Evolutionary conservation across 2,888 invertebrate species (phyloP), one percentile per base, ranked within the genome.

Genomic region (Agrochola lychnidis): DNA sequence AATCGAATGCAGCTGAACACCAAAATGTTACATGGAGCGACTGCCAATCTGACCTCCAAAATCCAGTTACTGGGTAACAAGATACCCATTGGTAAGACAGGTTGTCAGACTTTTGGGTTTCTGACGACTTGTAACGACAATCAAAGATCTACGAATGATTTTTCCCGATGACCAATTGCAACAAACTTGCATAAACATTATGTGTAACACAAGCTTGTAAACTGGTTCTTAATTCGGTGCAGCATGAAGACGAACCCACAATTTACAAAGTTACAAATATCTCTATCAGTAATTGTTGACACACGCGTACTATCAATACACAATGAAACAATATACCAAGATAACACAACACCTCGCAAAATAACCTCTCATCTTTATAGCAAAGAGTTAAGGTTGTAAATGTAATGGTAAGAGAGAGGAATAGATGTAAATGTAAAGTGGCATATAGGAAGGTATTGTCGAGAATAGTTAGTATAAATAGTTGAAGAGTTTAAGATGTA

Each of bases 381-480:
- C 16, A 19, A 71, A 4, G 64, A 0, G 0, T 0, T 87, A 92
- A 42, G 66, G 87, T 57, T 59, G 5, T 73, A 42, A 80, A 66
- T 89, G 1, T 51, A 45, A 12, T 73, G 45, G n/a, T 56, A 40
- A 36, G 45, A 4, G 5, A 14, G 72, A 73, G 1, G 71, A 6
- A 0, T 5, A 71, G 25, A 19, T 76, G 84, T 51, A 84, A 67
- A 57, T 14, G 48, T 76, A 78, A 71, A 10, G 76, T 89, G 82
- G 90, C 88, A 30, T 79, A 78, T 80, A 81, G 75, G 81, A 78
- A 64, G 74, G 86, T 75, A 90, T 92, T 92, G 93, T 92, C 82
- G 87, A 89, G 89, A 88, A 90, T 78, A 79, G 78, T 73, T 76
- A 67, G 91, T 95, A 95, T 95, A 95, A 93, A 95, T 94, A 94